phyloP scores from a whole-genome alignment of 2,797 vertebrate species.

The Sebastes nivosus region DNA sequence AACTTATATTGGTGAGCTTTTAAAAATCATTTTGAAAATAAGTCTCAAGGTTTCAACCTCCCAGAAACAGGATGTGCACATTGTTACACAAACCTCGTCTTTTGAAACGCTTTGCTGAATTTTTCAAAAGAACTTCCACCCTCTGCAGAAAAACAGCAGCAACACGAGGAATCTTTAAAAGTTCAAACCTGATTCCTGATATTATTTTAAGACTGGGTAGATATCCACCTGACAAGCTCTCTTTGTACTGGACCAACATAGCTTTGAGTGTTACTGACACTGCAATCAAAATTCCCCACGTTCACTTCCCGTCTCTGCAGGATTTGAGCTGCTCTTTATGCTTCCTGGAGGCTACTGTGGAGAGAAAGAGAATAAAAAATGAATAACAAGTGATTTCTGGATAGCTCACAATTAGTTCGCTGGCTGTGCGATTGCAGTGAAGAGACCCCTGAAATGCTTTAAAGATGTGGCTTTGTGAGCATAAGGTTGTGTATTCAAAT shows the following conservation, averaged over 20 bases:
- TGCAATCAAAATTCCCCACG: neutral
- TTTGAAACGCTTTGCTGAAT: neutral
- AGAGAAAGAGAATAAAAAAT: neutral
- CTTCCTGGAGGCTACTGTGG: neutral
- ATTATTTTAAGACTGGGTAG: neutral
- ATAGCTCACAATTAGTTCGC: conserved; percentile 41
- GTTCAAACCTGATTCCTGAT: neutral
- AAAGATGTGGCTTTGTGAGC: conserved; percentile 14
- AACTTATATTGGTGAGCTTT: neutral
- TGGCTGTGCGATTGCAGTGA: conserved; percentile 39
- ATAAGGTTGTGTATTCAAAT: conserved; percentile 39
- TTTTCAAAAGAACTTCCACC: neutral
- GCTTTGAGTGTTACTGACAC: conserved; percentile 1
- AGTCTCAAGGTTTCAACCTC: neutral
- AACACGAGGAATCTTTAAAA: neutral
- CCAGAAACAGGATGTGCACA: neutral
- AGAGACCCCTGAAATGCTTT: conserved; percentile 20
- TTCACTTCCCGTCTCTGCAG: conserved; percentile 13
- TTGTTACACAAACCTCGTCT: neutral
- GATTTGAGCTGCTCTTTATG: neutral
- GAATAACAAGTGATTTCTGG: conserved; percentile 33
- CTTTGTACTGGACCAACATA: neutral
- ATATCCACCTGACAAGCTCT: conserved; percentile 12
- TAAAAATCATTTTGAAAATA: neutral
- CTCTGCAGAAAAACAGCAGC: neutral